phyloP scores from a whole-genome alignment of 2,888 invertebrate genomes.

The Cryptocephalus primarius region DNA sequence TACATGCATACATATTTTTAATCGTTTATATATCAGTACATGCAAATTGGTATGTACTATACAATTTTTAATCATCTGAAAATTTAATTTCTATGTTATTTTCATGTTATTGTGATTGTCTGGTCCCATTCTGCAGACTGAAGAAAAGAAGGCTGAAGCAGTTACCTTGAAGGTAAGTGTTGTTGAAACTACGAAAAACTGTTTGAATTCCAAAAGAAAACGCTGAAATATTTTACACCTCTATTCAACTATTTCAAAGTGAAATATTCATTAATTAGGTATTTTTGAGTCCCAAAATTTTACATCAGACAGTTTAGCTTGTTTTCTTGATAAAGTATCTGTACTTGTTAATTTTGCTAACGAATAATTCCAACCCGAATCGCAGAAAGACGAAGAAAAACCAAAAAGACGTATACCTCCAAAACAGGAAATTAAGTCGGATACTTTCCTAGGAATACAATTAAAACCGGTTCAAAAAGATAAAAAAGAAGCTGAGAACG shows the following conservation, averaged over 20 bases:
- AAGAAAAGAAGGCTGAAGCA: conserved; percentile 18
- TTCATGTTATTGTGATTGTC: background rate
- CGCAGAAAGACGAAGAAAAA: conserved; percentile 27
- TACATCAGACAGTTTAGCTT: no score
- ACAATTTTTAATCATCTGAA: conserved; percentile 1
- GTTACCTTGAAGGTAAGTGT: conserved; percentile 22
- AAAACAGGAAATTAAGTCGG: conserved; percentile 40
- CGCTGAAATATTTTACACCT: background rate
- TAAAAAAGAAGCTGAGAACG: conserved; percentile 32
- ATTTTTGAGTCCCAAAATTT: no score
- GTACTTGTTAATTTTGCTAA: background rate
- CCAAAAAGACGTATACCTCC: conserved; percentile 36
- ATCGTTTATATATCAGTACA: no score
- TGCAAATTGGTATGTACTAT: conserved; percentile 8
- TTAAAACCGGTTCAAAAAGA: conserved; percentile 46
- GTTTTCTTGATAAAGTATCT: background rate
- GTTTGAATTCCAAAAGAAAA: background rate
- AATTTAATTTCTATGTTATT: background rate
- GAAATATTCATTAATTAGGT: no score
- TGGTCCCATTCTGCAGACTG: conserved; percentile 12
- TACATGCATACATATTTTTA: no score
- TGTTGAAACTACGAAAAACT: background rate
- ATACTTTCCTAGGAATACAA: conserved; percentile 48
- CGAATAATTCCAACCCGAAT: background rate
- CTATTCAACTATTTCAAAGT: no score